phyloP scores from a whole-genome alignment of 2,113 vertebrate species.

The Rhadina sibilatrix region DNA sequence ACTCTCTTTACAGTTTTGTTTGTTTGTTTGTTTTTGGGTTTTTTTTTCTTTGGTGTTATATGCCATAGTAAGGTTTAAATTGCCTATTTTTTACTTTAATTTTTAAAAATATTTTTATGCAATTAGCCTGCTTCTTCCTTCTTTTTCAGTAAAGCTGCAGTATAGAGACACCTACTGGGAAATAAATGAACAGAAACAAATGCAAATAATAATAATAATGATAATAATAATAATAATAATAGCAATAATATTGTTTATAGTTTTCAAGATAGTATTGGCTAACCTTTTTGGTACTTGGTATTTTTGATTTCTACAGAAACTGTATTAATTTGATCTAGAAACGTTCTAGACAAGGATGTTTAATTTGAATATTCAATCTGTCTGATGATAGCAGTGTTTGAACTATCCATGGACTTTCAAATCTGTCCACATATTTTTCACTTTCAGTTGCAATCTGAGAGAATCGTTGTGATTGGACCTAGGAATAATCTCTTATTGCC shows the following conservation, averaged over 20 bases:
- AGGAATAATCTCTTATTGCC: not conserved
- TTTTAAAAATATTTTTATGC: constrained; percentile 2
- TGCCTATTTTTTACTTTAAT: not conserved
- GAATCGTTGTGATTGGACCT: not conserved
- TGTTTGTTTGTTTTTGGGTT: not conserved
- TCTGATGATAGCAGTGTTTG: not conserved
- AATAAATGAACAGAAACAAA: constrained; percentile 74
- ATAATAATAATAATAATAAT: not conserved
- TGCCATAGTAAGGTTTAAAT: not conserved
- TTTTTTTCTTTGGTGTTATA: not conserved
- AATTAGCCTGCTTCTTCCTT: constrained; percentile 50
- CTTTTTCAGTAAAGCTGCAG: constrained; percentile 73
- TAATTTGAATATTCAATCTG: not conserved
- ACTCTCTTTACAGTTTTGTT: not conserved
- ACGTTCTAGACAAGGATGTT: not conserved
- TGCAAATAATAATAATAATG: not conserved
- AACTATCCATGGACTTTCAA: not conserved
- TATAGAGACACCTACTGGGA: constrained; percentile 83
- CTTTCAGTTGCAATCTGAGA: not conserved
- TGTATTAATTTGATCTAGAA: not conserved
- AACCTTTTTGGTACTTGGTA: not conserved
- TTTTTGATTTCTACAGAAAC: not conserved
- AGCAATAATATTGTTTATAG: not conserved
- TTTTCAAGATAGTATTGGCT: not conserved
- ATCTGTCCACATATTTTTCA: not conserved